Conservation (phyloP, 2,113 vertebrate genomes). For the Thryonomys swinderianus region DNA sequence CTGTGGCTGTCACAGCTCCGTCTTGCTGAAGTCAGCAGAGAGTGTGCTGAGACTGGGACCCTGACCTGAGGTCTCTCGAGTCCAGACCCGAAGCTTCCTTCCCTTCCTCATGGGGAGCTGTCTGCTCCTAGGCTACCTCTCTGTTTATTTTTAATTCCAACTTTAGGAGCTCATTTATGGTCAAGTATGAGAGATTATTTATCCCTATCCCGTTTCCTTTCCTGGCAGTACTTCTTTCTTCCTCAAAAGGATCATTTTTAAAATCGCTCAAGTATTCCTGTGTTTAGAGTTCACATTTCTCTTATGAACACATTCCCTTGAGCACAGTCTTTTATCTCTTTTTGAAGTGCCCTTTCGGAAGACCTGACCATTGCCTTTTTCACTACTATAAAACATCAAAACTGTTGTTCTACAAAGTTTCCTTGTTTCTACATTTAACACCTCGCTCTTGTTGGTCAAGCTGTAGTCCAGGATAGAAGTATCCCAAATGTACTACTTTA, state of each 20-base stretch:
- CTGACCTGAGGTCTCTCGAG: neutral
- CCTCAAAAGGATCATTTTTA: neutral
- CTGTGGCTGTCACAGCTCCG: neutral
- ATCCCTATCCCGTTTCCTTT: neutral
- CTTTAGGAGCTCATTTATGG: neutral
- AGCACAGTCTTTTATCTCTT: neutral
- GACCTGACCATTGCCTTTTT: neutral
- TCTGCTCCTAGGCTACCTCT: neutral
- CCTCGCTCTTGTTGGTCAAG: neutral
- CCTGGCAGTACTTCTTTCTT: neutral
- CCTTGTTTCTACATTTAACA: neutral
- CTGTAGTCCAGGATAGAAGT: neutral
- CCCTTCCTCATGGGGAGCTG: neutral
- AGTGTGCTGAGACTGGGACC: neutral
- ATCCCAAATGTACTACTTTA: conserved; percentile 3
- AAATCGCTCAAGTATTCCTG: neutral
- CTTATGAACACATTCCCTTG: neutral
- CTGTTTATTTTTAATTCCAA: neutral
- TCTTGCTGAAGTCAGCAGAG: neutral
- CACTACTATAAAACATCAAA: neutral
- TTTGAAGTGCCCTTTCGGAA: neutral
- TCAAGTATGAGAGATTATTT: neutral
- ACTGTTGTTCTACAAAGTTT: neutral
- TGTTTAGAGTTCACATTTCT: neutral
- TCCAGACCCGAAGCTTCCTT: neutral